Conservation (phyloP, 2,113 vertebrate genomes). For the Acrocephalus kingi region DNA sequence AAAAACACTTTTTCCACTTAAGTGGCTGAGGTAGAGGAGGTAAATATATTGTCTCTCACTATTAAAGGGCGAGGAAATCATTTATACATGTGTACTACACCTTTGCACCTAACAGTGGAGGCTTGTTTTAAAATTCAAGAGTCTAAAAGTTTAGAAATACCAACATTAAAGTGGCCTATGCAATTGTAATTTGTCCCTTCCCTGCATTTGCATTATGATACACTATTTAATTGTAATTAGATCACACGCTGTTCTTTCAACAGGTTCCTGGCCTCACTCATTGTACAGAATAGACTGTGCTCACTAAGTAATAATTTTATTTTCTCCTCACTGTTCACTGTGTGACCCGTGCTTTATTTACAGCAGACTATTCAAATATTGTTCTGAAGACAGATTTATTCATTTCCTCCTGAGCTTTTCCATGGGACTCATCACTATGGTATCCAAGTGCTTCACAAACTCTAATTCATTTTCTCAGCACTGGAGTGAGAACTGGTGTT, state of each 20-base stretch:
- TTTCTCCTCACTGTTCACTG: constrained; percentile 9
- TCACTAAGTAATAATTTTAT: constrained; percentile 21
- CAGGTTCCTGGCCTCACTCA: neutral
- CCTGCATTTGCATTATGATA: neutral
- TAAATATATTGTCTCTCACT: neutral
- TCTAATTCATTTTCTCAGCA: constrained; percentile 16
- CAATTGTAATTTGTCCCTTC: neutral
- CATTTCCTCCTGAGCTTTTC: constrained; percentile 48
- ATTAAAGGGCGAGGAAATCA: neutral
- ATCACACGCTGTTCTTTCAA: neutral
- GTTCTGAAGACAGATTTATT: constrained; percentile 59
- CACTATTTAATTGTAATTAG: constrained; percentile 20
- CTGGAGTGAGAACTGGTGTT: neutral
- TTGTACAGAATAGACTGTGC: neutral
- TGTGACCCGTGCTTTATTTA: constrained; percentile 16
- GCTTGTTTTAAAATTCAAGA: neutral
- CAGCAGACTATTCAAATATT: constrained; percentile 46
- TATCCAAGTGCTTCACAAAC: constrained; percentile 31
- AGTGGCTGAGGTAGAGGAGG: neutral
- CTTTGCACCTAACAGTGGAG: neutral
- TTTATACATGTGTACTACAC: neutral
- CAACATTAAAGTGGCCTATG: neutral
- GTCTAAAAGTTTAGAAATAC: neutral
- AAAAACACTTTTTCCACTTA: neutral
- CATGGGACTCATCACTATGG: constrained; percentile 28